phyloP scores from a whole-genome alignment of 2,888 invertebrate genomes.

The Hypomecis atomaria region DNA sequence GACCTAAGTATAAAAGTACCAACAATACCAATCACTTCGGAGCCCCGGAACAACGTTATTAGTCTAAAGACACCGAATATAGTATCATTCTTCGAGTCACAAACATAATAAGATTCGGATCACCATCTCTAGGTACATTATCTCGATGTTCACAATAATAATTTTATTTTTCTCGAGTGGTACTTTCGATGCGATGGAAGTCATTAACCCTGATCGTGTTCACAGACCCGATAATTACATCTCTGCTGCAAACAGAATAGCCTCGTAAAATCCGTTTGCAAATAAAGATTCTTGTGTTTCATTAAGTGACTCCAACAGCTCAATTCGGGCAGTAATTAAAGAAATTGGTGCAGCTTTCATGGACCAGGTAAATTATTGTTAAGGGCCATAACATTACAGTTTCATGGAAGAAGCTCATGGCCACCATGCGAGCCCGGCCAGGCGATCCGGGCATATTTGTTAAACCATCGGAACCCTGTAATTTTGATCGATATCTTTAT shows the following conservation, averaged over 20 bases:
- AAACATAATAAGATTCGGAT: no score
- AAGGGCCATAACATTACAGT: conserved; percentile 74
- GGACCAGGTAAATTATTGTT: conserved; percentile 73
- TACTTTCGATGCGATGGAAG: conserved; percentile 58
- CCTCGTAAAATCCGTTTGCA: conserved; percentile 64
- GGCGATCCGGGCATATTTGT: conserved; percentile 80
- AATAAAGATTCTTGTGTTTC: conserved; percentile 71
- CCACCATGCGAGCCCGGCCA: conserved; percentile 73
- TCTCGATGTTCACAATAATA: conserved; percentile 41
- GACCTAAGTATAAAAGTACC: no score
- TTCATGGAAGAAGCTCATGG: conserved; percentile 76
- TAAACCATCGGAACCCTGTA: conserved; percentile 83
- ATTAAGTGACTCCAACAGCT: conserved; percentile 70
- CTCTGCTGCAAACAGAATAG: conserved; percentile 55
- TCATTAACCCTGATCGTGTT: conserved; percentile 68
- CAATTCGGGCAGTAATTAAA: conserved; percentile 70
- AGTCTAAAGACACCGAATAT: no score
- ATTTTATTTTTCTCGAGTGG: conserved; percentile 54
- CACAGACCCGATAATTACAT: conserved; percentile 56
- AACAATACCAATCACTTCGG: no score
- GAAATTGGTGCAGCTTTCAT: conserved; percentile 75
- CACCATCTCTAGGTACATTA: no score
- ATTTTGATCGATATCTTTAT: conserved; percentile 85
- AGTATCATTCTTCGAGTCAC: no score
- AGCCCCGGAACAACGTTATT: no score